phyloP scores from a whole-genome alignment of 2,113 vertebrate species.

The Macquaria ambigua region DNA sequence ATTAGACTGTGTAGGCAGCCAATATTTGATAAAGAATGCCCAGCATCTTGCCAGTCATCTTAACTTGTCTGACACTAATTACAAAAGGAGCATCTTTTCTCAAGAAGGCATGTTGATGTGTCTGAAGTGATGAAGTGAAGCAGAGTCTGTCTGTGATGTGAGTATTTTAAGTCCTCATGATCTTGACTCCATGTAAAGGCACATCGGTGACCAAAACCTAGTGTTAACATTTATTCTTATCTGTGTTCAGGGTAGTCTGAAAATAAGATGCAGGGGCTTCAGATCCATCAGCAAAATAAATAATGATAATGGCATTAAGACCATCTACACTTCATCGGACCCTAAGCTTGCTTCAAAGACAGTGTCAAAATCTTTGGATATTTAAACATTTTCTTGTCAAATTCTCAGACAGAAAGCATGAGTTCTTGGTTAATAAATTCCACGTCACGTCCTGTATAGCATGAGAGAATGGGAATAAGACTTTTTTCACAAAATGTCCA shows the following conservation, averaged over 20 bases:
- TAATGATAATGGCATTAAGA: neutral
- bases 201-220: neutral
- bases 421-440: no score
- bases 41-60: neutral
- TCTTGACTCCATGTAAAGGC: no score
- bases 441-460: no score
- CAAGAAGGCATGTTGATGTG: no score
- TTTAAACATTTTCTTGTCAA: neutral
- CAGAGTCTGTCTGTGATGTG: no score
- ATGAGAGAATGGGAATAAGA: no score
- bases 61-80: neutral
- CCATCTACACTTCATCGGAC: neutral
- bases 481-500: no score
- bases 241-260: neutral
- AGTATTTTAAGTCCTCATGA: neutral
- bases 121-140: no score
- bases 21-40: neutral
- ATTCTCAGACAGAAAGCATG: neutral
- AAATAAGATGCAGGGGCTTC: neutral
- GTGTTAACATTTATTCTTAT: neutral
- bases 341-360: neutral
- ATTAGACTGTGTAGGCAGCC: no score
- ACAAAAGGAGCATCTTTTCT: neutral
- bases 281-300: neutral
- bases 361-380: neutral